These are phyloP conservation scores for Stigmatopora argus DNA, from an alignment of 2,113 vertebrate species.

Conservation along the genomic window DNA sequence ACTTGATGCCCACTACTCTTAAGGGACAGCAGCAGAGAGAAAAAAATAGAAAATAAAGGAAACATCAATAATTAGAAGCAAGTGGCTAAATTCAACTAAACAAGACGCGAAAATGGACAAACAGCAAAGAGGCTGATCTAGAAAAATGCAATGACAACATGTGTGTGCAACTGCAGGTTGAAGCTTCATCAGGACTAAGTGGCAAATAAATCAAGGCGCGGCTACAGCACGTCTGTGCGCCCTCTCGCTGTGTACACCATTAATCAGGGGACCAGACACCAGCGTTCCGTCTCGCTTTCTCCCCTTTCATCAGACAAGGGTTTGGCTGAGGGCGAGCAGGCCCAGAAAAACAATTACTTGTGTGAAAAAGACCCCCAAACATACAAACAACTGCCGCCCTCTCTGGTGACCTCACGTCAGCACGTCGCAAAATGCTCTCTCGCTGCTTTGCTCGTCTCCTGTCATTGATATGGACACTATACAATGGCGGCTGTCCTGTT, in stretches of 20 bases:
- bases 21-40: not conserved
- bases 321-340: conserved; percentile 32
- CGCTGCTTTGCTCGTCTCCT: conserved; percentile 38
- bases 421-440: conserved; percentile 24
- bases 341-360: conserved; percentile 28
- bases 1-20: conserved; percentile 4
- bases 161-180: conserved; percentile 86
- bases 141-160: conserved; percentile 86
- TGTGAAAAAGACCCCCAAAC: conserved; percentile 19
- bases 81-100: conserved; percentile 22
- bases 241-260: conserved; percentile 75
- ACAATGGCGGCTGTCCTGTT: conserved; percentile 34
- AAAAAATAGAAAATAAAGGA: conserved; percentile 5
- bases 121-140: conserved; percentile 70
- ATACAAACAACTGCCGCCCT: conserved; percentile 7
- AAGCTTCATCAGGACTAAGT: conserved; percentile 96
- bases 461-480: conserved; percentile 50
- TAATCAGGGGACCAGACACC: conserved; percentile 61
- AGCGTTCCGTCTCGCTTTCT: conserved; percentile 9
- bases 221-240: conserved; percentile 68
- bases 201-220: conserved; percentile 93
- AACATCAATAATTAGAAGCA: conserved; percentile 2
- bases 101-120: conserved; percentile 47
- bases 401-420: conserved; percentile 20
- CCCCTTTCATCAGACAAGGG: conserved; percentile 47